Percentiles rank a stretch among this genome's conserved stretches.
These are phyloP conservation scores for Beris chalybata DNA, from an alignment of 2,888 invertebrate genomes.

Conservation along the genomic window DNA sequence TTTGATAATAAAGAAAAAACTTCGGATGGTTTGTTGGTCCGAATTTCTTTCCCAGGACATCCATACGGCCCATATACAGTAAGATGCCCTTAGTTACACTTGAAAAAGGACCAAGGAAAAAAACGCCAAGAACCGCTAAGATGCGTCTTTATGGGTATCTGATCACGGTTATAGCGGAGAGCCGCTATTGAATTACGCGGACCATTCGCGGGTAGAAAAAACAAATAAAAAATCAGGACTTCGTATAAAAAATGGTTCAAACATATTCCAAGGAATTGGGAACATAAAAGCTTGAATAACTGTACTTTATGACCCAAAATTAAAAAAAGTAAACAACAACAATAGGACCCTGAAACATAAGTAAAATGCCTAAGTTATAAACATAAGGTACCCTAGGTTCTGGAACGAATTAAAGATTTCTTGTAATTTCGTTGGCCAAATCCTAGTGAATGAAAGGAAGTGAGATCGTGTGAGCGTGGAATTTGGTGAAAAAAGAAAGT, in stretches of 20 bases:
- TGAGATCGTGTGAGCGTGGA: slow-evolving; percentile 21
- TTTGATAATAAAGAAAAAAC: background rate
- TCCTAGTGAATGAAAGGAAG: slow-evolving; percentile 5
- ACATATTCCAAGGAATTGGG: background rate
- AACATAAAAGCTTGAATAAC: slow-evolving; percentile 18
- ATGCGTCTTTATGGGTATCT: slow-evolving; percentile 18
- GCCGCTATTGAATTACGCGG: slow-evolving; percentile 28
- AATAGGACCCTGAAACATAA: background rate
- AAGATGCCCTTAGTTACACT: slow-evolving; percentile 5
- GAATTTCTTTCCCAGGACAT: slow-evolving; percentile 24
- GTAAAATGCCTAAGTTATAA: no score
- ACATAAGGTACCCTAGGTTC: no score
- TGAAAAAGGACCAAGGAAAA: background rate
- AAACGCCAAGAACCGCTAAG: slow-evolving; percentile 26
- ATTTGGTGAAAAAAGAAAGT: slow-evolving; percentile 16
- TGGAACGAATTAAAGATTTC: no score
- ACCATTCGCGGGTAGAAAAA: background rate
- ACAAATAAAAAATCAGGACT: slow-evolving; percentile 1
- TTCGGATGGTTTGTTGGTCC: background rate
- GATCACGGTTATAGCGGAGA: slow-evolving; percentile 22
- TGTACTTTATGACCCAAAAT: slow-evolving; percentile 13
- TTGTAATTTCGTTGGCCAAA: no score
- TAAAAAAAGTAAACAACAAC: slow-evolving; percentile 1
- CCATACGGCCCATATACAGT: background rate
- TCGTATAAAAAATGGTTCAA: slow-evolving; percentile 12